Base-by-base conservation (phyloP, 2,888 invertebrate species). In the Drosophila suboccidentalis region DNA sequence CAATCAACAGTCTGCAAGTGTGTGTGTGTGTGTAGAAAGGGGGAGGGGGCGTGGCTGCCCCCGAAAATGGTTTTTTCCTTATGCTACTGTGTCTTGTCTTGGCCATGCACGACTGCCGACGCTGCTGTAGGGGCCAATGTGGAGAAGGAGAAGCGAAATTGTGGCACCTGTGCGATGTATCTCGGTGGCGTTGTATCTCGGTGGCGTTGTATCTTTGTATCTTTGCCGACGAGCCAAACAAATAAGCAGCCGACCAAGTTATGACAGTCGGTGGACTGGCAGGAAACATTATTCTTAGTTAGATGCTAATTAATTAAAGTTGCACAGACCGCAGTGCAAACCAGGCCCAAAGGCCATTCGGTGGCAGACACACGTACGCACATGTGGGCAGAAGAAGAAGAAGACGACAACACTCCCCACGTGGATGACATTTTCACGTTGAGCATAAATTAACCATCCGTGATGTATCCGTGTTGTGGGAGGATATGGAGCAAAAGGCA, bases 221-320 rank as follows among this genome's bases (percentile, higher is more conserved):
- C 71, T 75, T 34, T 36, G 78, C 61, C 64, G 75, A 41, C 75
- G 67, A 58, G 63, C 49, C 70, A 68, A 67, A 83, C 81, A 86
- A 83, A 83, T 78, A 84, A 83, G 75, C 82, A 71, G 64, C 58
- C 75, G 66, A 75, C 73, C 78, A 87, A 82, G 73, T 87, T 87
- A 86, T 86, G 83, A 88, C 86, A 86, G 83, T 81, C 75, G 71
- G 44, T 69, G 74, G 26, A 38, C 46, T 47, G 46, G 70, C 88
- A 81, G 88, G 86, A 88, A 86, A 83, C 86, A 86, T 86, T 86
- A 83, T 86, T 86, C 88, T 86, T 88, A 78, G 88, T 86, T 88
- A 78, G 88, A 86, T 86, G 84, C 86, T 88, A 88, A 86, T 86
- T 86, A 88, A 86, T 86, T 86, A 86, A 69, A 60, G 68, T 46